A percentile compares a stretch with the other conserved stretches of the same genome.
Evolutionary conservation across 2,113 vertebrate genomes (phyloP).

Genomic region (Grammomys surdaster): DNA sequence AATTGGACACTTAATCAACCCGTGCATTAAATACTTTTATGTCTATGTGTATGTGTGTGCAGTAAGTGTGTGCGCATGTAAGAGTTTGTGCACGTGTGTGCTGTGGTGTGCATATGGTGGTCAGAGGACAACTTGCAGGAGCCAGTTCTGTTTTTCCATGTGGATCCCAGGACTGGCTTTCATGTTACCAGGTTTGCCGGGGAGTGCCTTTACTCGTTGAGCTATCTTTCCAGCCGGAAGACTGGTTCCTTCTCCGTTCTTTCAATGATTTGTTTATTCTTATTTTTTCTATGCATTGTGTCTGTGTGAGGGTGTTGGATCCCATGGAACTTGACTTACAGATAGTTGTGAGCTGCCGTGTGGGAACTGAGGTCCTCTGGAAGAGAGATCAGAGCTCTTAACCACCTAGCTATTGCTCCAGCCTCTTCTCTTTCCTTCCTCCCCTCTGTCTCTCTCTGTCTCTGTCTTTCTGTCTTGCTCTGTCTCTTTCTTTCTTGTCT

Average conservation of each 20-base stretch:
- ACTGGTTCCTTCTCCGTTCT: neutral
- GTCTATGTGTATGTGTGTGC: neutral
- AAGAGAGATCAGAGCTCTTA: neutral
- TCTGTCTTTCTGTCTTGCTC: neutral
- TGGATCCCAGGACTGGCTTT: neutral
- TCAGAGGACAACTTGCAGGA: neutral
- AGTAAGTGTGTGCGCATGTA: neutral
- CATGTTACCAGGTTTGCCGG: neutral
- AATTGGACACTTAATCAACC: neutral
- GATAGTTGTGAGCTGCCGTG: neutral
- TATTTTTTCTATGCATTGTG: neutral
- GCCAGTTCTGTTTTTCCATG: neutral
- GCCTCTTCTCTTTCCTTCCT: neutral
- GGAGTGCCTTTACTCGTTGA: neutral
- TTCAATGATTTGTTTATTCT: neutral
- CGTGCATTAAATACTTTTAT: neutral
- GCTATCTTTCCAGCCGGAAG: neutral
- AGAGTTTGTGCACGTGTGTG: neutral
- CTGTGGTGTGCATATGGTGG: neutral
- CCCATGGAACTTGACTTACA: neutral
- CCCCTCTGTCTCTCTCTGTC: too few species aligned
- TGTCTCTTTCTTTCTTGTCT: neutral
- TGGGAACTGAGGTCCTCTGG: neutral
- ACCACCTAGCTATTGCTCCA: neutral
- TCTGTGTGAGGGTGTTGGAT: neutral